A percentile compares a stretch with the other conserved stretches of the same genome.
Conservation (phyloP, 2,888 invertebrate genomes). For the Esperia sulphurella region DNA sequence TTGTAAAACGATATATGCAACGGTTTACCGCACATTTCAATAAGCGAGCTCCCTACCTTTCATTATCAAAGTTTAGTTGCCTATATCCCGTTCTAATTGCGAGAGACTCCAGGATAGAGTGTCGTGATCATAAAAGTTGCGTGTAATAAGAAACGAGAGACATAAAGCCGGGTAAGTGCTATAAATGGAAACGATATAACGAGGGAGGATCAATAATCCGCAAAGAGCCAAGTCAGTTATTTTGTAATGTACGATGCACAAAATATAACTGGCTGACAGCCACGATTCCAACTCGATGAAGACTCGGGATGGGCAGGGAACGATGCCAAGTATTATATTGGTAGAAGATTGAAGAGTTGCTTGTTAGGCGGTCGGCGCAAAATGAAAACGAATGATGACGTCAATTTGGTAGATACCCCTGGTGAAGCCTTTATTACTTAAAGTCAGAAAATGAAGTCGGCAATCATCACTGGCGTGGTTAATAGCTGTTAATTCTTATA, state of each 20-base stretch:
- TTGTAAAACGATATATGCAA: not conserved
- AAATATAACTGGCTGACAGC: constrained; percentile 56
- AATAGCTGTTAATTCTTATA: too few species aligned
- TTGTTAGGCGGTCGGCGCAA: constrained; percentile 44
- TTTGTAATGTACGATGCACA: constrained; percentile 38
- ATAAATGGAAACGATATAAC: constrained; percentile 13
- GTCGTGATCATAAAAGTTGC: constrained; percentile 16
- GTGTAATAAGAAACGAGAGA: not conserved
- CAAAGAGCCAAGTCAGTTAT: constrained; percentile 24
- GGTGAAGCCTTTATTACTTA: constrained; percentile 3
- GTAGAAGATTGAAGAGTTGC: constrained; percentile 49
- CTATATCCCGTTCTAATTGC: constrained; percentile 11
- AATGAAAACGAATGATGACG: constrained; percentile 31
- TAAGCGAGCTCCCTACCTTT: constrained; percentile 11
- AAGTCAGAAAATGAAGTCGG: not conserved
- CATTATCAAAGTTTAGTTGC: constrained; percentile 8
- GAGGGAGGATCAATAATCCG: constrained; percentile 34
- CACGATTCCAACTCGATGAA: constrained; percentile 47
- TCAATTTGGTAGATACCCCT: constrained; percentile 3
- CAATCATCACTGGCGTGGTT: not conserved
- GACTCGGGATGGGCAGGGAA: constrained; percentile 39
- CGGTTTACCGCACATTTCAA: constrained; percentile 3
- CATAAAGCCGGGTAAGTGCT: constrained; percentile 15
- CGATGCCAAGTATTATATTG: constrained; percentile 65
- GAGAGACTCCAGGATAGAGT: constrained; percentile 7